These are phyloP conservation scores for Picus viridis DNA, from an alignment of 2,797 vertebrate species.

Conservation along the genomic window DNA sequence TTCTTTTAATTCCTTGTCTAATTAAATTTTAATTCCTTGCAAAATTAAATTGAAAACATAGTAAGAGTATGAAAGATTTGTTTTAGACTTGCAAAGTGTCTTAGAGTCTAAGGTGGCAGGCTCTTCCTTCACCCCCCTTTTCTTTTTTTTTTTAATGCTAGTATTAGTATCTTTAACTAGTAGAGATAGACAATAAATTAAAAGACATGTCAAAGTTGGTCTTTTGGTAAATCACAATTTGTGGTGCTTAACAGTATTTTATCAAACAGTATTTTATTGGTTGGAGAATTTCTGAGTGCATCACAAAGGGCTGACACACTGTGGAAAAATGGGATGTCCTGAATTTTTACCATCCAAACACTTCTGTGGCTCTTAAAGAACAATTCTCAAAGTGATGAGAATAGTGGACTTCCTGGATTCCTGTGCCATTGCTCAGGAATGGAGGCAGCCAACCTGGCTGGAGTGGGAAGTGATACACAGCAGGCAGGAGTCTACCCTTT, in stretches of 20 bases:
- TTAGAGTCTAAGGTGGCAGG: not conserved
- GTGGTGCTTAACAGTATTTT: not conserved
- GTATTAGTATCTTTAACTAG: not conserved
- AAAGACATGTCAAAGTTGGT: not conserved
- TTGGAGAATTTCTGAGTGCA: not conserved
- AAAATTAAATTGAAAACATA: not conserved
- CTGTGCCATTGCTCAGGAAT: not conserved
- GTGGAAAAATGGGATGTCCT: not conserved
- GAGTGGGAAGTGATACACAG: not conserved
- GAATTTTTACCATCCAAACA: not conserved
- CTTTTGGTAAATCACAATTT: not conserved
- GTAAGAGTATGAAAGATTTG: not conserved
- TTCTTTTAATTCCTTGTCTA: not conserved
- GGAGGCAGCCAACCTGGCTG: not conserved
- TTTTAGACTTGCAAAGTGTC: not conserved
- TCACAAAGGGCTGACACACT: not conserved
- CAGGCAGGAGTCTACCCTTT: not conserved
- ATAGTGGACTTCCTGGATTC: not conserved
- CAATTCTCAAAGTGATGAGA: not conserved
- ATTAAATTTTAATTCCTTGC: too few species aligned
- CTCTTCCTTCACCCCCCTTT: not conserved
- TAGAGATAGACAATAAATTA: not conserved
- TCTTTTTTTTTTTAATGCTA: not conserved
- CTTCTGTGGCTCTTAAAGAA: not conserved
- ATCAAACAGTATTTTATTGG: not conserved